Evolutionary conservation across 1,140 invertebrate species (phyloP).

Genomic region (Drosophila kohkoa): DNA sequence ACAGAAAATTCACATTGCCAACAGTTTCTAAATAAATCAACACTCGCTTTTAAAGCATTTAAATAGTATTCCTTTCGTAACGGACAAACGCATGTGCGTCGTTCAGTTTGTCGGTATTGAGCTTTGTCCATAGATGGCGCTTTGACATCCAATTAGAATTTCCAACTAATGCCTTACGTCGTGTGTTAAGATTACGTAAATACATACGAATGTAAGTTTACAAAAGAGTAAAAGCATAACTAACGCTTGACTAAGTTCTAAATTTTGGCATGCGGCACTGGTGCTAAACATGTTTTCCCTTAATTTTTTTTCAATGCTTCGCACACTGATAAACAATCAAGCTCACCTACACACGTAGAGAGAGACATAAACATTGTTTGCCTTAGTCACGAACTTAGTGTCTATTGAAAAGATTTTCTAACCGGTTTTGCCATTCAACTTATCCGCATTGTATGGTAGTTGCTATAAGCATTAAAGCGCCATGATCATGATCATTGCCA

Average conservation of each 20-base stretch:
- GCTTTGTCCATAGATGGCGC: conserved; percentile 1
- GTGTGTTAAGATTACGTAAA: not conserved
- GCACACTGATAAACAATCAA: conserved; percentile 15
- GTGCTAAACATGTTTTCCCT: not conserved
- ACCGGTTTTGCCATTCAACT: conserved; percentile 63
- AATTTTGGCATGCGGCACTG: not conserved
- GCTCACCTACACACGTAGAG: conserved; percentile 19
- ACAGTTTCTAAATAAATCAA: no score
- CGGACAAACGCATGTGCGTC: no score
- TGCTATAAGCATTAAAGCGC: conserved; percentile 55
- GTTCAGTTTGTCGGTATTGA: not conserved
- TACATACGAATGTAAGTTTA: conserved; percentile 1
- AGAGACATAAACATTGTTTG: conserved; percentile 51
- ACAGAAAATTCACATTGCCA: not conserved
- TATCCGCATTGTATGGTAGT: conserved; percentile 34
- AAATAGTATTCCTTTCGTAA: no score
- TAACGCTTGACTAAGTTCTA: not conserved
- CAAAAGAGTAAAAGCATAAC: not conserved
- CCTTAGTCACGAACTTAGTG: conserved; percentile 67
- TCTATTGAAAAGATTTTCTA: conserved; percentile 68
- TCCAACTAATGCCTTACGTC: not conserved
- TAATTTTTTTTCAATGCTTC: not conserved
- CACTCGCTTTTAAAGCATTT: no score
- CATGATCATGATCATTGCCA: conserved; percentile 64
- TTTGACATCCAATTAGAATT: conserved; percentile 1